These are phyloP conservation scores for Hylaeus volcanicus DNA, from an alignment of 1,140 invertebrate species.

Conservation along the genomic window DNA sequence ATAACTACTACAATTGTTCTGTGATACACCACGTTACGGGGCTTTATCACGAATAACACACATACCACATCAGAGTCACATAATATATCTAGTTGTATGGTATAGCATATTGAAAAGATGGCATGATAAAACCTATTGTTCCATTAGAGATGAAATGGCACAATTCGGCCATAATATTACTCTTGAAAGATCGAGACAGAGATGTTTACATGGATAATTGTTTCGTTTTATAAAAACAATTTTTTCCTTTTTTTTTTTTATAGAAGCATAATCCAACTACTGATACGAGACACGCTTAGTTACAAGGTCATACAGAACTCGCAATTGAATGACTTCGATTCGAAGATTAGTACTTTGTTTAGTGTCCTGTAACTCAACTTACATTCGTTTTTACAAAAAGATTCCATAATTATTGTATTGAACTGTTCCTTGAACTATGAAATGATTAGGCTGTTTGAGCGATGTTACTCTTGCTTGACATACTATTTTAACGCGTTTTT, in stretches of 20 bases:
- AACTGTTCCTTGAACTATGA: slow-evolving; percentile 62
- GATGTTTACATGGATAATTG: slow-evolving; percentile 36
- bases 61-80: slow-evolving; percentile 67
- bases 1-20: slow-evolving; percentile 80
- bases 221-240: slow-evolving; percentile 32
- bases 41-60: slow-evolving; percentile 78
- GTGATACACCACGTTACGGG: slow-evolving; percentile 81
- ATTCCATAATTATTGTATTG: slow-evolving; percentile 49
- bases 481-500: slow-evolving; percentile 36
- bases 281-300: slow-evolving; percentile 37
- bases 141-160: slow-evolving; percentile 47
- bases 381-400: slow-evolving; percentile 41
- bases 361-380: slow-evolving; percentile 23
- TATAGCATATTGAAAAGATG: slow-evolving; percentile 60
- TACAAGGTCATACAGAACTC: slow-evolving; percentile 61
- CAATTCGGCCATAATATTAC: slow-evolving; percentile 43
- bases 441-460: slow-evolving; percentile 58
- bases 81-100: slow-evolving; percentile 70
- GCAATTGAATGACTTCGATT: slow-evolving; percentile 48
- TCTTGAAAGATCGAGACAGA: slow-evolving; percentile 13
- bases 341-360: slow-evolving; percentile 13
- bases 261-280: slow-evolving; percentile 40
- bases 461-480: slow-evolving; percentile 38
- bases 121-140: slow-evolving; percentile 56
- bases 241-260: slow-evolving; percentile 23